Evolutionary conservation across 2,888 invertebrate species (phyloP).

Genomic region (Linnaemya tessellans): DNA sequence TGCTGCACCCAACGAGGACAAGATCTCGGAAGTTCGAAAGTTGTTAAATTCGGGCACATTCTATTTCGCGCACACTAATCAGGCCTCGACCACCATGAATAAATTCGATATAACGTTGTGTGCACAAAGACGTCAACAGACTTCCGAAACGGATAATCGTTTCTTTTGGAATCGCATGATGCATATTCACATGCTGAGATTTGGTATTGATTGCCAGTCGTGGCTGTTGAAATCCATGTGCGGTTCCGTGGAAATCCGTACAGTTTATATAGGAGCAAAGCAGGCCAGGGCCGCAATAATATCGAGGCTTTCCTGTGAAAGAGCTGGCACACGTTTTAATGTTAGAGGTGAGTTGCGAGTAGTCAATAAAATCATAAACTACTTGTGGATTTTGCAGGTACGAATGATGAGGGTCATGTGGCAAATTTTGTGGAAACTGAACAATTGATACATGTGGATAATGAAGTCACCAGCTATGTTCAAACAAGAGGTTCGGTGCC

Average conservation of each 20-base stretch:
- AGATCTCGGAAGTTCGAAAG: constrained; percentile 89
- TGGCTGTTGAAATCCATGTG: constrained; percentile 99
- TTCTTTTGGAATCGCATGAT: constrained; percentile 99
- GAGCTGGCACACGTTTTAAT: constrained; percentile 99
- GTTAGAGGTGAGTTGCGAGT: constrained; percentile 87
- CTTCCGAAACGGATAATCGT: constrained; percentile 93
- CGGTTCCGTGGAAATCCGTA: constrained; percentile 98
- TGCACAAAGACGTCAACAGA: constrained; percentile 93
- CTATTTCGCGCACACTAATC: constrained; percentile 90
- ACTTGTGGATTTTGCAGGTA: constrained; percentile 84
- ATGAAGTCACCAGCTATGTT: constrained; percentile 94
- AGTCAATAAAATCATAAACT: background rate
- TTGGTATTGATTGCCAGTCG: constrained; percentile 93
- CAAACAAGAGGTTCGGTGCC: constrained; percentile 98
- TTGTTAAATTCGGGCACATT: constrained; percentile 98
- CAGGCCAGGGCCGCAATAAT: constrained; percentile 98
- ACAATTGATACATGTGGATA: constrained; percentile 96
- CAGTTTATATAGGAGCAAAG: constrained; percentile 98
- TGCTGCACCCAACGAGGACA: constrained; percentile 86
- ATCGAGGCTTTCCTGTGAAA: constrained; percentile 97
- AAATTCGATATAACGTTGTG: constrained; percentile 96
- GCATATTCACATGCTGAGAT: constrained; percentile 95
- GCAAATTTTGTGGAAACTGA: constrained; percentile 99
- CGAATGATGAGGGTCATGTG: constrained; percentile 99
- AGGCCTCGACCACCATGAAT: constrained; percentile 77